Conservation (phyloP, 1,140 invertebrate species). For the Meteorus sp. region DNA sequence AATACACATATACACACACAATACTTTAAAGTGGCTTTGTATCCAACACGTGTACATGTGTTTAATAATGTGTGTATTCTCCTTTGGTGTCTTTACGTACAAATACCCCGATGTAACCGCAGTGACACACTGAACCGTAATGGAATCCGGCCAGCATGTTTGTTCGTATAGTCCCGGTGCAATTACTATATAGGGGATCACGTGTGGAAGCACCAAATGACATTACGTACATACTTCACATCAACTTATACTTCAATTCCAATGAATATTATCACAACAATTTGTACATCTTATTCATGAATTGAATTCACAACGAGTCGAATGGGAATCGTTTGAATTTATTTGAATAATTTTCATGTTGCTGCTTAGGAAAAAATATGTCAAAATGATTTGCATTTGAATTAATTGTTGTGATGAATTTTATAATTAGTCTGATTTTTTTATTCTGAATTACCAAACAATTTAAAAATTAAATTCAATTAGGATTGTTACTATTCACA, state of each 20-base stretch:
- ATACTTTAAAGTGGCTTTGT: background rate
- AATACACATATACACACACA: constrained; percentile 11
- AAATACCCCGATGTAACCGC: constrained; percentile 33
- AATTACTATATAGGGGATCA: constrained; percentile 1
- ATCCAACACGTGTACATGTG: background rate
- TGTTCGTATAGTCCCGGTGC: constrained; percentile 20
- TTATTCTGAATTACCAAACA: too few relatives aligned
- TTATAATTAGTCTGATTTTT: too few relatives aligned
- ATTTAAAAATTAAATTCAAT: too few relatives aligned
- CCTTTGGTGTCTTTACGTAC: constrained; percentile 19
- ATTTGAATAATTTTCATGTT: too few relatives aligned
- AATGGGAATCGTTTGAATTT: too few relatives aligned
- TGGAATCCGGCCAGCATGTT: constrained; percentile 29
- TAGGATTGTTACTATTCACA: too few relatives aligned
- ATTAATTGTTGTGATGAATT: too few relatives aligned
- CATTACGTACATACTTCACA: background rate
- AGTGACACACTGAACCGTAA: constrained; percentile 43
- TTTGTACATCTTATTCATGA: too few relatives aligned
- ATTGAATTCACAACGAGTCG: too few relatives aligned
- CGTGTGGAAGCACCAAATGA: background rate
- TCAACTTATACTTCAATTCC: background rate
- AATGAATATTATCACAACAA: background rate
- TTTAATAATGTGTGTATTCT: constrained; percentile 21
- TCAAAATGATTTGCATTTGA: too few relatives aligned
- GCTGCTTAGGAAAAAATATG: too few relatives aligned